These are phyloP conservation scores for Orientallactaga bullata DNA, from an alignment of 2,113 vertebrate genomes.

Conservation along the genomic window DNA sequence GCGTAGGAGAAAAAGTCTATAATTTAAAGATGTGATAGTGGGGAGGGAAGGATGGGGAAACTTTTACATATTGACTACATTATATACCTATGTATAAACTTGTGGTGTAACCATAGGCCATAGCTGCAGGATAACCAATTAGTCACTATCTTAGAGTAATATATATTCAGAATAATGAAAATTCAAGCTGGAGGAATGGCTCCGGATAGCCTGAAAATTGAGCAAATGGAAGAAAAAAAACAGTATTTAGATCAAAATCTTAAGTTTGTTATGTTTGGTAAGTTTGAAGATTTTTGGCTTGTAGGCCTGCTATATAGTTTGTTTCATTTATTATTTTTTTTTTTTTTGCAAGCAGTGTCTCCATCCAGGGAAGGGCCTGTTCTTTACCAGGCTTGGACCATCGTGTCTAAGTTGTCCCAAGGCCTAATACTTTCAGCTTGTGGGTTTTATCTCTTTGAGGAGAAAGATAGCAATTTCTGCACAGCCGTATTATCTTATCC, in stretches of 20 bases:
- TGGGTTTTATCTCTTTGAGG: not conserved
- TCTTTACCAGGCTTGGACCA: not conserved
- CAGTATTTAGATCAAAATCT: conserved; percentile 65
- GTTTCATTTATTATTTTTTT: not conserved
- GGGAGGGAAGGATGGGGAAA: not conserved
- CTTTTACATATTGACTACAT: not conserved
- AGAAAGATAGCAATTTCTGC: conserved; percentile 10
- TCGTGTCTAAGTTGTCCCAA: conserved; percentile 27
- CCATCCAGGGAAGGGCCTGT: not conserved
- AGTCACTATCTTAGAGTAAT: conserved; percentile 79
- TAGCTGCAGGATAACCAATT: conserved; percentile 80
- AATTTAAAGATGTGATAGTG: conserved; percentile 65
- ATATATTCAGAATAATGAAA: conserved; percentile 47
- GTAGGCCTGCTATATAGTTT: not conserved
- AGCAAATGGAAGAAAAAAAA: conserved; percentile 65
- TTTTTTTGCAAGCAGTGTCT: conserved; percentile 38
- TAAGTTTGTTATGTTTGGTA: conserved; percentile 6
- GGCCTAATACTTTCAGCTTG: conserved; percentile 21
- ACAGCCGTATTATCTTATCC: not conserved
- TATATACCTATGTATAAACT: conserved; percentile 50
- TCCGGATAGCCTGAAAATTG: conserved; percentile 62
- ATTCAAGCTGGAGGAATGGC: conserved; percentile 40
- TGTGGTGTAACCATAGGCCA: conserved; percentile 60
- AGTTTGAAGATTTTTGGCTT: conserved; percentile 56
- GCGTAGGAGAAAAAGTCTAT: conserved; percentile 28